These are phyloP conservation scores for Lamprotornis superbus DNA, from an alignment of 2,113 vertebrate species.

Conservation along the genomic window DNA sequence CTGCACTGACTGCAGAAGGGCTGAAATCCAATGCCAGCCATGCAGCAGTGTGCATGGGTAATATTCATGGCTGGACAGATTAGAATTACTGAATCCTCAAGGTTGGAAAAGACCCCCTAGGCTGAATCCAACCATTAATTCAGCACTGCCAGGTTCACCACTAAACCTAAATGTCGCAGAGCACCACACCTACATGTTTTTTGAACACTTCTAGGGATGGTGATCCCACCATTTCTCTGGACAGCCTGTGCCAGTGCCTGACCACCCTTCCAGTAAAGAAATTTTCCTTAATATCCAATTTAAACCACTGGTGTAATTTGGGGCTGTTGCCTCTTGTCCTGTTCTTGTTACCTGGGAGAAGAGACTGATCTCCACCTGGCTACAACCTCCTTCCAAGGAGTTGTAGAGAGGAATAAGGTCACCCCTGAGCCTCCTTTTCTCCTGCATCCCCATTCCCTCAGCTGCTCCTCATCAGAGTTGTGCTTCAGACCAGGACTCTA, in stretches of 20 bases:
- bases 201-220: not conserved
- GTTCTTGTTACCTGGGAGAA: not conserved
- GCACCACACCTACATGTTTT: not conserved
- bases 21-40: not conserved
- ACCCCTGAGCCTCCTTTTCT: not conserved
- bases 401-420: not conserved
- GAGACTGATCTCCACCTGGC: not conserved
- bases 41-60: not conserved
- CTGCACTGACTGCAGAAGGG: not conserved
- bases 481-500: not conserved
- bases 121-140: not conserved
- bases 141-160: not conserved
- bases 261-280: not conserved
- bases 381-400: not conserved
- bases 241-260: not conserved
- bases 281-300: not conserved
- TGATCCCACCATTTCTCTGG: not conserved
- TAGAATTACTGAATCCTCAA: not conserved
- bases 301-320: not conserved
- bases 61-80: not conserved
- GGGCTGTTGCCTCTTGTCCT: accelerated
- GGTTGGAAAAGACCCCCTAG: not conserved
- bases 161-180: not conserved
- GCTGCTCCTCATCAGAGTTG: not conserved
- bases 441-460: not conserved